A percentile compares a stretch with the other conserved stretches of the same genome.
phyloP scores from a whole-genome alignment of 1,140 invertebrate species.

The Phthorimaea operculella region DNA sequence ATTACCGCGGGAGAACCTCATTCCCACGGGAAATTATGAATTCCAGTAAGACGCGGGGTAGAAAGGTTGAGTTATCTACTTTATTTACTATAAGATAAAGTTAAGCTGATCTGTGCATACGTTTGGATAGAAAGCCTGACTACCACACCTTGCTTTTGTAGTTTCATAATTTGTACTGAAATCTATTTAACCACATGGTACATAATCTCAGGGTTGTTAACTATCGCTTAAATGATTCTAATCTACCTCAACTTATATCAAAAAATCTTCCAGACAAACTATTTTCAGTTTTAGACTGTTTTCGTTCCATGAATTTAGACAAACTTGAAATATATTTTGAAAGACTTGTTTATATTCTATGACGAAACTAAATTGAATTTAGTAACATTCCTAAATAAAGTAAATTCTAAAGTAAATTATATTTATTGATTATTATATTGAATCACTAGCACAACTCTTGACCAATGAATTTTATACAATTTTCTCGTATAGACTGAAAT shows the following conservation, averaged over 20 bases:
- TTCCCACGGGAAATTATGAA: no score
- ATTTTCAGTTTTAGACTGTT: neutral
- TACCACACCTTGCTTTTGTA: no score
- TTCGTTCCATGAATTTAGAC: neutral
- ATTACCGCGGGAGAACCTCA: no score
- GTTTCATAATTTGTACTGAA: no score
- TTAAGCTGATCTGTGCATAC: no score
- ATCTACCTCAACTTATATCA: neutral
- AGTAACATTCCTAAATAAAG: neutral
- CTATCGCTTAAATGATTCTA: neutral
- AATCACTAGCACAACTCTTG: neutral
- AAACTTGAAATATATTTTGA: no score
- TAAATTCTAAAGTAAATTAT: neutral
- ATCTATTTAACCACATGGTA: neutral
- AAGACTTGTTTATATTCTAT: no score
- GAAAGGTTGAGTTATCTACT: no score
- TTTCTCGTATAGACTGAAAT: constrained; percentile 34
- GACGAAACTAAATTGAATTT: neutral
- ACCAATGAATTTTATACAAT: neutral
- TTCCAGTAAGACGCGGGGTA: no score
- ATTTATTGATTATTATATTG: neutral
- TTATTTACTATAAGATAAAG: no score
- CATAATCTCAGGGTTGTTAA: neutral
- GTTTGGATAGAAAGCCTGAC: no score
- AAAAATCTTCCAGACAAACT: neutral